Percentiles rank a stretch among this genome's conserved stretches.
These are phyloP conservation scores for Melanotaenia parkinsoni DNA, from an alignment of 2,797 vertebrate species.

Conservation along the genomic window DNA sequence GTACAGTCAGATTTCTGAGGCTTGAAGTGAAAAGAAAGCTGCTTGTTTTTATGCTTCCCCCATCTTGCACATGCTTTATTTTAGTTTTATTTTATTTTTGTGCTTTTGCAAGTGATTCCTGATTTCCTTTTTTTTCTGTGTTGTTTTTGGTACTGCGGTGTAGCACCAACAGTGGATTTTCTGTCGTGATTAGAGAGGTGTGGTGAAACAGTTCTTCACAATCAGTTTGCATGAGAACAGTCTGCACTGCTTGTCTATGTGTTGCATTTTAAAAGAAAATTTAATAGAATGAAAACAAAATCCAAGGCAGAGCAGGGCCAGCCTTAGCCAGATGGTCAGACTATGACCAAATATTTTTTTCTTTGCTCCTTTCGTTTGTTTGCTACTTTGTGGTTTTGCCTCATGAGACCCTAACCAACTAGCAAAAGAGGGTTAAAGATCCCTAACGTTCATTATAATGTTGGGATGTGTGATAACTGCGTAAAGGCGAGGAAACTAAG, in stretches of 20 bases:
- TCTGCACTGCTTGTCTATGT: conserved; percentile 40
- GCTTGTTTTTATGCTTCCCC: conserved; percentile 37
- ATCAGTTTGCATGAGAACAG: conserved; percentile 42
- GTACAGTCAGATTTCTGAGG: conserved; percentile 3
- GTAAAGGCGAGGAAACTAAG: neutral
- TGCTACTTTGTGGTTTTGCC: neutral
- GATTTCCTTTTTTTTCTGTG: neutral
- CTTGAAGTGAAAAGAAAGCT: neutral
- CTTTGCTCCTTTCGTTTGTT: neutral
- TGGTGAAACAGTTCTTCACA: conserved; percentile 19
- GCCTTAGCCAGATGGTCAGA: conserved; percentile 28
- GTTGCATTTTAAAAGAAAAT: conserved; percentile 3
- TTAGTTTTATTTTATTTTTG: conserved; percentile 17
- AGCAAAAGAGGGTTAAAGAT: conserved; percentile 12
- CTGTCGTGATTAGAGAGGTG: conserved; percentile 17
- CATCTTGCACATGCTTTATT: conserved; percentile 6
- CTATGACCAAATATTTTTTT: conserved; percentile 16
- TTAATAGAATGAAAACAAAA: neutral
- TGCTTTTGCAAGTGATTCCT: conserved; percentile 23
- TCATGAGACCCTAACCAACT: conserved; percentile 4
- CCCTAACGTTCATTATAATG: conserved; percentile 30
- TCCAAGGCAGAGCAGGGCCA: conserved; percentile 62
- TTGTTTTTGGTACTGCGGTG: neutral
- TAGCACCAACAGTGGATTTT: conserved; percentile 8
- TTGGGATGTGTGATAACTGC: conserved; percentile 12